phyloP scores from a whole-genome alignment of 2,113 vertebrate genomes.

The Saccopteryx leptura region DNA sequence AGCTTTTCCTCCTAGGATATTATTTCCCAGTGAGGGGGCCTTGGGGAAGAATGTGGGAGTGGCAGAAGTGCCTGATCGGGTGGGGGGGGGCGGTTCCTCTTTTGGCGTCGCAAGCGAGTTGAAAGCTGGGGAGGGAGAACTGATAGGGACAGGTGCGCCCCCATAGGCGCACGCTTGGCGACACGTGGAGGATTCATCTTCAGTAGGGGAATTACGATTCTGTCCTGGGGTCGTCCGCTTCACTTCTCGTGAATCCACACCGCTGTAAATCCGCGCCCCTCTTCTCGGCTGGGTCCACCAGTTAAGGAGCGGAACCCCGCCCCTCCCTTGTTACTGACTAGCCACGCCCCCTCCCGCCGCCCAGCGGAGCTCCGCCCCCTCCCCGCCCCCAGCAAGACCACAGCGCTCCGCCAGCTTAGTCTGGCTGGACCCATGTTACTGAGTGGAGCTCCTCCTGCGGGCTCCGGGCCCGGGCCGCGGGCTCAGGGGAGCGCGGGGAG shows the following conservation, averaged over 20 bases:
- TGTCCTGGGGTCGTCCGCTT: neutral
- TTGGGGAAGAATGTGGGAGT: neutral
- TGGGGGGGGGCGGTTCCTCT: neutral
- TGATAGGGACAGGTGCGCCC: neutral
- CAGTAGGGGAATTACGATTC: neutral
- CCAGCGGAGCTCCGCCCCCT: conserved; percentile 70
- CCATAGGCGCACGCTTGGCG: neutral
- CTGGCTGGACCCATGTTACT: conserved; percentile 87
- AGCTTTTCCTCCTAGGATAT: neutral
- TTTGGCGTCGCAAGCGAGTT: neutral
- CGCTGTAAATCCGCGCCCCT: neutral
- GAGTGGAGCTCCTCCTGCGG: conserved; percentile 84
- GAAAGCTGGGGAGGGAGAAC: neutral
- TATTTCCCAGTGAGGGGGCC: neutral
- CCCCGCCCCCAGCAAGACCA: conserved; percentile 54
- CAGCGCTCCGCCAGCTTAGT: conserved; percentile 55
- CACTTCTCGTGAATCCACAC: rapidly evolving
- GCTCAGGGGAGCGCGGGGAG: conserved; percentile 82
- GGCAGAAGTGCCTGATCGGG: neutral
- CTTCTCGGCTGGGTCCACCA: rapidly evolving
- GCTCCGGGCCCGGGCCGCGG: conserved; percentile 81
- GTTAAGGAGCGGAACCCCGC: conserved; percentile 64
- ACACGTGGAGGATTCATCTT: neutral
- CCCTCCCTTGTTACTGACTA: conserved; percentile 63
- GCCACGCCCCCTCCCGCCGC: conserved; percentile 66